phyloP scores from a whole-genome alignment of 2,113 vertebrate species.

The Chitala chitala region DNA sequence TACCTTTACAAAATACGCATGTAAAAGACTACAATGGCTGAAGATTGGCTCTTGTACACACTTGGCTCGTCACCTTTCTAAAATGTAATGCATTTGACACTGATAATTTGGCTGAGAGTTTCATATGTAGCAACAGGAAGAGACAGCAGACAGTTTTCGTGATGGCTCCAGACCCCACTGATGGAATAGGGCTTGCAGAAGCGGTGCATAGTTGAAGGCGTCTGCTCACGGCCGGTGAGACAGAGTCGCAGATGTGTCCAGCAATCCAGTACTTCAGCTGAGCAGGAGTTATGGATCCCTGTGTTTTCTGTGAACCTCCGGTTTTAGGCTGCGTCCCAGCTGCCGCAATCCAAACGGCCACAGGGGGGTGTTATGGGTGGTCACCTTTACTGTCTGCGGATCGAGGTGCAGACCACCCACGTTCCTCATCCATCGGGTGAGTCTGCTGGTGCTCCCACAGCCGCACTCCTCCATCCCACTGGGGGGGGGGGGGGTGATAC shows the following conservation, averaged over 20 bases:
- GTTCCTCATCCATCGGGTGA: slow-evolving; percentile 67
- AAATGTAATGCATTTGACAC: slow-evolving; percentile 4
- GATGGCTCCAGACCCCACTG: not conserved
- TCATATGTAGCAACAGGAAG: slow-evolving; percentile 19
- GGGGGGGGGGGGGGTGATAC: not conserved
- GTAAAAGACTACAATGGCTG: slow-evolving; percentile 45
- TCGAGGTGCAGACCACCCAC: slow-evolving; percentile 46
- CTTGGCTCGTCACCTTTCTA: not conserved
- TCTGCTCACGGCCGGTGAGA: not conserved
- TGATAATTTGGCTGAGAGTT: slow-evolving; percentile 20
- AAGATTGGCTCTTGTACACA: slow-evolving; percentile 37
- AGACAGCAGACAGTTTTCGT: not conserved
- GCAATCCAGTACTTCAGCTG: slow-evolving; percentile 1
- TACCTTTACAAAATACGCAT: slow-evolving; percentile 34
- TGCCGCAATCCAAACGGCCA: not conserved
- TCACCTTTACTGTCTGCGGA: slow-evolving; percentile 7
- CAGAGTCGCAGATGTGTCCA: not conserved
- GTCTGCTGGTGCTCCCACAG: slow-evolving; percentile 80
- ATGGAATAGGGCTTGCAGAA: not conserved
- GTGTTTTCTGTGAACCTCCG: not conserved
- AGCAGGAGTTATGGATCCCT: not conserved
- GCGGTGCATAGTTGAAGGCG: slow-evolving; percentile 2
- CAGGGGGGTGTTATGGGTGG: not conserved
- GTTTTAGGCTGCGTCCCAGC: not conserved
- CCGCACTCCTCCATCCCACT: slow-evolving; percentile 83